Base-by-base conservation (phyloP, 2,113 vertebrate species). In the Speoplatyrhinus poulsoni region DNA sequence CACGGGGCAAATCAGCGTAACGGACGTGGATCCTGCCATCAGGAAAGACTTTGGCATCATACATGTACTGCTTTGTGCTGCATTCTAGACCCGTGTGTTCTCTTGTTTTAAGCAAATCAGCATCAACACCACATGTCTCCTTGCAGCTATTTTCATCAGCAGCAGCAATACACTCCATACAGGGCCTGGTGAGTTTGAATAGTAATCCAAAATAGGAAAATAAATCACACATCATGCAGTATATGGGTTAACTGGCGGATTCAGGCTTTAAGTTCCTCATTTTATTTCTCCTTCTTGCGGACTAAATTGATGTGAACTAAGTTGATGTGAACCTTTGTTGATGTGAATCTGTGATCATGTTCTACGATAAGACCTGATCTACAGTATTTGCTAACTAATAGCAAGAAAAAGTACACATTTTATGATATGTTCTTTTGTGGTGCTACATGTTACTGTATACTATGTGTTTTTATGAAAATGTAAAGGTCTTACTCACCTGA, bases 401-500 rank as follows among this genome's bases (percentile, higher is more conserved):
- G 36, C 7, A 6, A 41, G 1, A 41, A 41, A 41, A 41, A 41
- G 36, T 41, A 41, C 36, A 41, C 36, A 41, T 41, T 41, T 41
- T 41, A 41, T 41, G 4, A 41, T 41, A 5, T 41, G 36, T 41
- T 41, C 36, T 41, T 41, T 41, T 41, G 4, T 8, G 36, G 0
- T 41, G 36, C 7, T 6, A 19, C 19, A 19, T 19, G 36, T 41
- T 41, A 41, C 36, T 6, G 4, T 41, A 41, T 41, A 41, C 6
- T 41, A 41, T 41, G 36, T 41, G 7, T 41, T 41, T 41, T 5
- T 9, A 36, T 36, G 19, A 15, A 52, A 52, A 52, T 52, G 55
- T 52, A 5, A 32, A 32, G 3, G 32, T 60, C n/a, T 41, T 55
- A 83, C 83, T 84, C 60, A 89, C 90, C 71, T 57, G 48, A 78